Base-by-base conservation (phyloP, 2,797 vertebrate genomes). In the Coluber constrictor region DNA sequence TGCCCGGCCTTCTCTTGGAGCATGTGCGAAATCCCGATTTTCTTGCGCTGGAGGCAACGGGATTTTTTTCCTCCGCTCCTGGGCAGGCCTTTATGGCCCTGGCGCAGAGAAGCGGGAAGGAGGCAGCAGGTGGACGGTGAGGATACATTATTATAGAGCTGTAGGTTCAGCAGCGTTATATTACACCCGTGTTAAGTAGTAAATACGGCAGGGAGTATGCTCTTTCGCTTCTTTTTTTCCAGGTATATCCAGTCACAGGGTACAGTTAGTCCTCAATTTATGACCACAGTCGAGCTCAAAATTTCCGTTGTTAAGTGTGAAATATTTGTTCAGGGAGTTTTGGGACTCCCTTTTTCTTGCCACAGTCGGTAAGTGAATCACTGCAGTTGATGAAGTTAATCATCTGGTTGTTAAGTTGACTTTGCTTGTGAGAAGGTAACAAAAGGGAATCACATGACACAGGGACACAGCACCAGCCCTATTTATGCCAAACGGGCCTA, bases 1-100 rank as follows among this genome's bases (percentile, higher is more conserved):
- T 96, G 96, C 96, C 96, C 95, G 94, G 95, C 93, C 74, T 91
- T 20, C 95, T 89, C 86, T 13, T 93, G 94, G 94, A 96, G 96
- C 96, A 96, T 96, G 96, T 96, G 96, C 96, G 94, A 13, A 90
- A 56, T 27, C 61, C 13, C 20, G 61, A 66, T 10, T 29, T 51
- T 32, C 27, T 47, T 66, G 88, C 88, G 11, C 27, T n/a, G 1
- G 20, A 54, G 27, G 60, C 27, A 10, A 59, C 55, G 87, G 15
- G 13, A 5, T 0, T 54, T 51, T 13, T 9, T 7, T 9, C 27
- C 16, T 88, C 18, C 7, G 87, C 16, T 18, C 16, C 27, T 32
- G 15, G 3, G 6, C n/a, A 57, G 87, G 55, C 87, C 56, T n/a
- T 55, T 32, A 4, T 1, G 87, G 87, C 10, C 9, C 12, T 88